A percentile compares a stretch with the other conserved stretches of the same genome.
These are phyloP conservation scores for Falco rusticolus DNA, from an alignment of 2,797 vertebrate genomes.

Conservation along the genomic window DNA sequence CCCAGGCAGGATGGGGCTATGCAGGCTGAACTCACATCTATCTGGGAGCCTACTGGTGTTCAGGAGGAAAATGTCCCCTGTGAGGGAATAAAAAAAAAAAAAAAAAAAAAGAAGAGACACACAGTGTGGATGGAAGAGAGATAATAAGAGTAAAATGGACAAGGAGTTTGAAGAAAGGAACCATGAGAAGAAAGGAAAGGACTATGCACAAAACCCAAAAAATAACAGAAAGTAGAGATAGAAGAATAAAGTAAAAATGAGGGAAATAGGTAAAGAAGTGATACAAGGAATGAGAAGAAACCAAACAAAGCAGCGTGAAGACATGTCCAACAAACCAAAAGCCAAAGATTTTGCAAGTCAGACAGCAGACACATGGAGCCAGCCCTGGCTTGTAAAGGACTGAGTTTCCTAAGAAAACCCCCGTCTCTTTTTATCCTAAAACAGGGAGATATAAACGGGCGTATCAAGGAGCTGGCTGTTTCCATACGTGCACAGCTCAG, in stretches of 20 bases:
- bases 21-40: slow-evolving; percentile 82
- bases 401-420: neutral
- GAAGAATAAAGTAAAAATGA: neutral
- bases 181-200: neutral
- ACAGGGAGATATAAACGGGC: neutral
- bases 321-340: neutral
- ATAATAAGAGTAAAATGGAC: neutral
- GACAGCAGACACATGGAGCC: neutral
- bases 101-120: neutral
- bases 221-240: neutral
- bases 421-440: neutral
- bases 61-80: slow-evolving; percentile 86
- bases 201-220: neutral
- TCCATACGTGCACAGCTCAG: neutral
- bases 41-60: slow-evolving; percentile 68
- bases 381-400: neutral
- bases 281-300: slow-evolving; percentile 2
- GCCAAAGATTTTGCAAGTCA: neutral
- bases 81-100: neutral
- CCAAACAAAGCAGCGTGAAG: neutral
- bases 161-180: neutral
- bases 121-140: neutral
- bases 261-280: neutral
- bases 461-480: neutral
- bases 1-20: slow-evolving; percentile 81